These are phyloP conservation scores for Rousettus madagascariensis DNA, from an alignment of 2,797 vertebrate genomes.

Conservation along the genomic window DNA sequence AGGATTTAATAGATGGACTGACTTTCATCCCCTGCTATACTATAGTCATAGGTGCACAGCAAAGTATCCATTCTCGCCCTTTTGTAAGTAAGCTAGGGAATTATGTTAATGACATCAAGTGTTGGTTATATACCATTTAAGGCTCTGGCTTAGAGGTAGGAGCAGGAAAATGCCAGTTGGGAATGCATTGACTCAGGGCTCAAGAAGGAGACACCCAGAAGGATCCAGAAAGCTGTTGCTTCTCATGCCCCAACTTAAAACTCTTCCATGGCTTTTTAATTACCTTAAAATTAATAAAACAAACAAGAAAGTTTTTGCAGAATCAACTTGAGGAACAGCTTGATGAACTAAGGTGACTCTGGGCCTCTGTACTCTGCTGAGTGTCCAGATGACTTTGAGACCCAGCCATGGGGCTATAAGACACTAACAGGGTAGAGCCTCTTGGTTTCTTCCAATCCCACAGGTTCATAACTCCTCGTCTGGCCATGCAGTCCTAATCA, in stretches of 20 bases:
- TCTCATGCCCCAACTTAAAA: too few relatives aligned
- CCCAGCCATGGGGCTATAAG: accelerated
- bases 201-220: background rate
- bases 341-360: background rate
- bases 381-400: too few relatives aligned
- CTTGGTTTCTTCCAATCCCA: background rate
- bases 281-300: background rate
- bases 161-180: background rate
- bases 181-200: background rate
- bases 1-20: accelerated
- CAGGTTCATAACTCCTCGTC: background rate
- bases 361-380: too few relatives aligned
- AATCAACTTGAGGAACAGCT: background rate
- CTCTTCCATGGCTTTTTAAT: accelerated
- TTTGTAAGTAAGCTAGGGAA: too few relatives aligned
- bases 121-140: too few relatives aligned
- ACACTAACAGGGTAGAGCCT: too few relatives aligned
- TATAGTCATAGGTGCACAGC: accelerated
- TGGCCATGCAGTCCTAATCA: accelerated
- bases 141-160: background rate
- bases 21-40: background rate
- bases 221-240: background rate
- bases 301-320: accelerated
- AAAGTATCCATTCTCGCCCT: background rate
- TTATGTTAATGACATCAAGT: accelerated